Percentiles rank a stretch among this genome's conserved stretches.
Conservation (phyloP, 2,888 invertebrate genomes). For the Syrista parreyssii region DNA sequence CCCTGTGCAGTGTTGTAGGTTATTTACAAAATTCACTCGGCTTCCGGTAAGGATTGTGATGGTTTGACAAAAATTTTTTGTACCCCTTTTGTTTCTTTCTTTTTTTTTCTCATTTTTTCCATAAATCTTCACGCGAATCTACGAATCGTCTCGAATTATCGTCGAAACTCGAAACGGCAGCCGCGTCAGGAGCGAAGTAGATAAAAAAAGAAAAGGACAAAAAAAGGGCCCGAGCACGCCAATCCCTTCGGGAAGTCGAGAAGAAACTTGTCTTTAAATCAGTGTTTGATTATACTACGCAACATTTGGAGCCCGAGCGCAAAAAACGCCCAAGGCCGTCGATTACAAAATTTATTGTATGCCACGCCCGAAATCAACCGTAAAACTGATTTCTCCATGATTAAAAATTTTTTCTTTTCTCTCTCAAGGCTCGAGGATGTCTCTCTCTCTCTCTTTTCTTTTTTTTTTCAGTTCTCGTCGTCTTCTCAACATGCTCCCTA, state of each 20-base stretch:
- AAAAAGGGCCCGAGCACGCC: too few relatives aligned
- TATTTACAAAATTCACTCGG: conserved; percentile 38
- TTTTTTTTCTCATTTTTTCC: too few relatives aligned
- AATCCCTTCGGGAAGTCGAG: conserved; percentile 43
- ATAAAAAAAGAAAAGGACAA: too few relatives aligned
- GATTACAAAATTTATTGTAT: conserved; percentile 61
- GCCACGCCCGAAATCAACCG: conserved; percentile 59
- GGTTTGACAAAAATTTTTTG: conserved; percentile 1
- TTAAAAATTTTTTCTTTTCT: conserved; percentile 22
- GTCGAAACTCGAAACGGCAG: too few relatives aligned
- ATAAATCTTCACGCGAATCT: too few relatives aligned
- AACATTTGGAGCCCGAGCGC: conserved; percentile 54
- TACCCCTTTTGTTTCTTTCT: background rate
- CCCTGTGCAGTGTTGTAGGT: conserved; percentile 43
- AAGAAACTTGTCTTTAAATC: conserved; percentile 51
- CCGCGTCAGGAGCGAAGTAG: too few relatives aligned
- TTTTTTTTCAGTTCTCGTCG: conserved; percentile 13
- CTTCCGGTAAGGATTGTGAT: conserved; percentile 32
- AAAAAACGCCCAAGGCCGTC: conserved; percentile 49
- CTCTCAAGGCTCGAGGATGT: conserved; percentile 41
- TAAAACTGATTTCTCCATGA: conserved; percentile 54
- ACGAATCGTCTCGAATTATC: too few relatives aligned
- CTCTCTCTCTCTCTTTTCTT: conserved; percentile 19
- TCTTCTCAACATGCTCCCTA: conserved; percentile 21
- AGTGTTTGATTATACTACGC: conserved; percentile 64